Percentiles rank a stretch among this genome's conserved stretches.
phyloP scores from a whole-genome alignment of 2,113 vertebrate species.

The Notothenia coriiceps region DNA sequence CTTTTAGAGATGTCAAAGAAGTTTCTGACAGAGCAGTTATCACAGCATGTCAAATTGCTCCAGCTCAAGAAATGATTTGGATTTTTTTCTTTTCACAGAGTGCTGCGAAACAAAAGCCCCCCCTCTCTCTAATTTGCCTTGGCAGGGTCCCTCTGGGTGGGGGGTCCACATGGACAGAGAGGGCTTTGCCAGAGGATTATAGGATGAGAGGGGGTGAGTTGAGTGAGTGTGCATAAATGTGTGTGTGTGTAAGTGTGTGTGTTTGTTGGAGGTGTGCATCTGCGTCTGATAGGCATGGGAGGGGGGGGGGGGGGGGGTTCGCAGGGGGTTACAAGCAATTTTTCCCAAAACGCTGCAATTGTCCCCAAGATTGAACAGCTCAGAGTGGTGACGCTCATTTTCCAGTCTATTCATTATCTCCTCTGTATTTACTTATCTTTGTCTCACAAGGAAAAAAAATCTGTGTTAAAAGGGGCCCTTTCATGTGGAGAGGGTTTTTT shows the following conservation, averaged over 20 bases:
- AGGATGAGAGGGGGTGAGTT: slow-evolving; percentile 75
- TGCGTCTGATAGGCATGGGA: slow-evolving; percentile 57
- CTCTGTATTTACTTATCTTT: slow-evolving; percentile 87
- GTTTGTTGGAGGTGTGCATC: slow-evolving; percentile 54
- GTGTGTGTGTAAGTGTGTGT: slow-evolving; percentile 46
- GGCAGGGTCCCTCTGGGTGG: slow-evolving; percentile 85
- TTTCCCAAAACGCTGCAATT: slow-evolving; percentile 88
- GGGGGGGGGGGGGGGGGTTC: slow-evolving; percentile 48
- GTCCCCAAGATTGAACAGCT: slow-evolving; percentile 85
- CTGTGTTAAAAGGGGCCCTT: slow-evolving; percentile 81
- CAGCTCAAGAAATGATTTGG: slow-evolving; percentile 94
- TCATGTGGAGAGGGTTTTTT: slow-evolving; percentile 79
- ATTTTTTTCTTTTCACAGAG: slow-evolving; percentile 87
- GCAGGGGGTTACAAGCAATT: slow-evolving; percentile 82
- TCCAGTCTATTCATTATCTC: slow-evolving; percentile 86
- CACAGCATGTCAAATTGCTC: slow-evolving; percentile 99
- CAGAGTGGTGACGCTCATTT: slow-evolving; percentile 81
- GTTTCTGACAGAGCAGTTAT: slow-evolving; percentile 99
- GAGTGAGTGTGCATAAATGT: slow-evolving; percentile 46
- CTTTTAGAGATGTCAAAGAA: slow-evolving; percentile 93
- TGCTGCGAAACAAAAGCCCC: slow-evolving; percentile 85
- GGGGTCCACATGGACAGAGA: slow-evolving; percentile 86
- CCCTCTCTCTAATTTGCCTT: slow-evolving; percentile 85
- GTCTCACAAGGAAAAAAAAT: slow-evolving; percentile 78
- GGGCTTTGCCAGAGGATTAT: slow-evolving; percentile 84